These are phyloP conservation scores for Samia ricini DNA, from an alignment of 1,140 invertebrate genomes.

Conservation along the genomic window DNA sequence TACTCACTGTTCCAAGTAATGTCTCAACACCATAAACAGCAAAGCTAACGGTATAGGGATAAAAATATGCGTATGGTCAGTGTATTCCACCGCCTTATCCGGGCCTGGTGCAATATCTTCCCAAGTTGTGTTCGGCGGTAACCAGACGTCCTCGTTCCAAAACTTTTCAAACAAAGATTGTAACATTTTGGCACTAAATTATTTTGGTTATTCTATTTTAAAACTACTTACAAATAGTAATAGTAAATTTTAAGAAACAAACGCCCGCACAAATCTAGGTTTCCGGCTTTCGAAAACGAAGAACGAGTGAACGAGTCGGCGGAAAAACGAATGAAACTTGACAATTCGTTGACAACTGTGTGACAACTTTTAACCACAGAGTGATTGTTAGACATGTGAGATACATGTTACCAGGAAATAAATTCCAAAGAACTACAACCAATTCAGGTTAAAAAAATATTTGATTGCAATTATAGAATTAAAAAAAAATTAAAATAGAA, in stretches of 20 bases:
- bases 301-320: too few species aligned
- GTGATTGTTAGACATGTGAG: too few species aligned
- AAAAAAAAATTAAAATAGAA: too few species aligned
- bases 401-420: too few species aligned
- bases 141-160: slow-evolving; percentile 91
- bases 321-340: too few species aligned
- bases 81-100: slow-evolving; percentile 86
- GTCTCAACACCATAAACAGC: slow-evolving; percentile 86
- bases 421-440: too few species aligned
- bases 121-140: slow-evolving; percentile 94
- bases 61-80: slow-evolving; percentile 90
- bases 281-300: too few species aligned
- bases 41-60: slow-evolving; percentile 90
- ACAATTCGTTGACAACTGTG: too few species aligned
- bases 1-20: slow-evolving; percentile 89
- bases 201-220: neutral
- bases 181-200: slow-evolving; percentile 49
- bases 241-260: neutral
- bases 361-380: too few species aligned
- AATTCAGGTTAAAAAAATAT: too few species aligned
- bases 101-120: slow-evolving; percentile 87
- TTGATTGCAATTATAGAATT: too few species aligned
- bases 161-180: slow-evolving; percentile 79
- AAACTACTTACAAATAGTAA: too few species aligned
- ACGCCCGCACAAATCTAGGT: neutral